Base-by-base conservation (phyloP, 2,888 invertebrate genomes). In the Cerceris rybyensis region DNA sequence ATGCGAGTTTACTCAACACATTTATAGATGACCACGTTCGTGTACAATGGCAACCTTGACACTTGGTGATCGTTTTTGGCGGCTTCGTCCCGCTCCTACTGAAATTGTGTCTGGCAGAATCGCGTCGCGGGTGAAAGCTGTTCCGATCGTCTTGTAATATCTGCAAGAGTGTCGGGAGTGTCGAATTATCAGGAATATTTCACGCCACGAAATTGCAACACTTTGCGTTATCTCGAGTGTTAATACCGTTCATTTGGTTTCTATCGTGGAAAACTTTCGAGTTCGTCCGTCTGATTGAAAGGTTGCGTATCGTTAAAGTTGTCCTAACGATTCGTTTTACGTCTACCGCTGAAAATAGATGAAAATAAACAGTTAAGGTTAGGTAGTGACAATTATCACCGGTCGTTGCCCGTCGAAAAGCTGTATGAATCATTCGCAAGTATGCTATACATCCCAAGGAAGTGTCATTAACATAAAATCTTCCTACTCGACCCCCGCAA, bases 31-130 rank as follows among this genome's bases (percentile, higher is more conserved):
- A 54, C 54, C 58, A 61, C 60, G 75, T 71, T 75, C 81, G 78
- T 85, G 86, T 88, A 88, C 89, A 91, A 91, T 90, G 90, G 90
- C 90, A 91, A 90, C 91, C 90, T 91, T 91, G 91, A 91, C 90
- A 91, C 89, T 89, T 86, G 88, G 83, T 87, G 86, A 88, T 87
- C 85, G 83, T 86, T 87, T 90, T 89, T 84, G 85, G 87, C 86
- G 87, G 87, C 87, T 87, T 81, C 78, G 78, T 76, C 58, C 63
- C 81, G 71, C 69, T 81, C 68, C 60, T 65, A 66, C 84, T 69
- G 81, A 75, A 81, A 73, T 71, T 76, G 72, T 70, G 68, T 39
- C 71, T 72, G 75, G 75, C 55, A 72, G 75, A 54, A 82, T 78
- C 85, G 84, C 75, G 81, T 79, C 82, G 85, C 67, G 78, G 74